Percentiles rank a stretch among this genome's conserved stretches.
These are phyloP conservation scores for Melitaea cinxia DNA, from an alignment of 1,140 invertebrate species.

Conservation along the genomic window DNA sequence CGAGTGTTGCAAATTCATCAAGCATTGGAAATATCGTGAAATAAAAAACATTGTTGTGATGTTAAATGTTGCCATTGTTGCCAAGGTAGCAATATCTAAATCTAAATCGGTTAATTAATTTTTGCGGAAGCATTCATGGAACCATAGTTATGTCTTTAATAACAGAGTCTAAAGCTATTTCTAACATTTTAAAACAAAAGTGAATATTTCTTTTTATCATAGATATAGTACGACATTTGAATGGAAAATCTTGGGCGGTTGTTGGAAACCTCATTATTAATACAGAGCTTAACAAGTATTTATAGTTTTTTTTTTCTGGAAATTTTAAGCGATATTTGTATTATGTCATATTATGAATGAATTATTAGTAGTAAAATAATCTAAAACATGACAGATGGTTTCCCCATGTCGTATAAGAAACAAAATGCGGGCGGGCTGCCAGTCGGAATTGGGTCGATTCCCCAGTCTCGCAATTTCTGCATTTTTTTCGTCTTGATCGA, in stretches of 20 bases:
- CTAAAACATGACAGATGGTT: slow-evolving; percentile 37
- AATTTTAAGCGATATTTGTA: slow-evolving; percentile 1
- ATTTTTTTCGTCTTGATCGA: slow-evolving; percentile 14
- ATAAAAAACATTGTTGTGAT: too few species aligned
- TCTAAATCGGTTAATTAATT: neutral
- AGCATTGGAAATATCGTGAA: too few species aligned
- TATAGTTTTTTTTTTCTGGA: neutral
- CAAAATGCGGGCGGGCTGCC: slow-evolving; percentile 48
- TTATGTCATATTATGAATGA: slow-evolving; percentile 37
- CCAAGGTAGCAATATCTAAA: neutral
- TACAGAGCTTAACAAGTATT: neutral
- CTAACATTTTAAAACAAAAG: too few species aligned
- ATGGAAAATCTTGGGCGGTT: too few species aligned
- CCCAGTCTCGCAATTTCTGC: slow-evolving; percentile 14
- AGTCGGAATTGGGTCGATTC: slow-evolving; percentile 45
- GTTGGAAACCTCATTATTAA: neutral
- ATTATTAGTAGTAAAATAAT: slow-evolving; percentile 27
- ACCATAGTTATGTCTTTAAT: too few species aligned
- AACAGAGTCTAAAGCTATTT: too few species aligned
- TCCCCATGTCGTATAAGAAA: slow-evolving; percentile 44
- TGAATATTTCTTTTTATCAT: too few species aligned
- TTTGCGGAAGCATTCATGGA: neutral
- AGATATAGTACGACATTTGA: too few species aligned
- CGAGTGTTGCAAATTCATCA: too few species aligned
- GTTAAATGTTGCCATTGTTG: neutral